Base-by-base conservation (phyloP, 2,888 invertebrate genomes). In the Smittia sp. region DNA sequence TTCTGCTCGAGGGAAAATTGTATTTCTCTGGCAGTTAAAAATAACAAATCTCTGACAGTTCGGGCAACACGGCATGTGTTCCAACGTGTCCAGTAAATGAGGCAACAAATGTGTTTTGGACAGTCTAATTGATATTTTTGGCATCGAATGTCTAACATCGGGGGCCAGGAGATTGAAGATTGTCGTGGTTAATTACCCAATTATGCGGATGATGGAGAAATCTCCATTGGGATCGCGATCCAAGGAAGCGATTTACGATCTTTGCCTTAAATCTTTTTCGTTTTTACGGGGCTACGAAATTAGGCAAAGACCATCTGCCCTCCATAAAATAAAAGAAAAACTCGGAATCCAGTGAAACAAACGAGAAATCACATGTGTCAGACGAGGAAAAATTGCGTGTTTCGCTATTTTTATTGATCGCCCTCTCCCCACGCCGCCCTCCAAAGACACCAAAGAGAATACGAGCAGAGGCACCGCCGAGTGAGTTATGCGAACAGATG, bases 381-480 rank as follows among this genome's bases (percentile, higher is more conserved):
- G 72, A n/a, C n/a, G n/a, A 70, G 18, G 13, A 52, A 52, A 62
- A 72, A 62, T 72, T 72, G 72, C 72, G 72, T 72, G 62, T 58
- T 72, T 39, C 13, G 72, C 72, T 72, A 72, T 72, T 72, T 72
- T 72, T 72, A 72, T 72, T 72, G 72, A 62, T 72, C 18, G 18
- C 20, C 18, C 22, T 18, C 58, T 22, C 58, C 22, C 20, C 22
- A 3, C 7, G 7, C 4, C 6, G 22, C 18, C 22, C 58, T 58
- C 18, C 58, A 13, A 18, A 46, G 38, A 52, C 66, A 66, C 13
- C 46, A 15, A 46, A 15, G 46, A 46, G 13, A 46, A 66, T n/a
- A 32, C 68, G 25, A 46, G 27, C n/a, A 46, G 27, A 65, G 22
- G 20, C 39, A 20, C 7, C 27, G 15, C n/a, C 38, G 66, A 66